Evolutionary conservation across 2,113 vertebrate species (phyloP).

Genomic region (Eolophus roseicapilla): DNA sequence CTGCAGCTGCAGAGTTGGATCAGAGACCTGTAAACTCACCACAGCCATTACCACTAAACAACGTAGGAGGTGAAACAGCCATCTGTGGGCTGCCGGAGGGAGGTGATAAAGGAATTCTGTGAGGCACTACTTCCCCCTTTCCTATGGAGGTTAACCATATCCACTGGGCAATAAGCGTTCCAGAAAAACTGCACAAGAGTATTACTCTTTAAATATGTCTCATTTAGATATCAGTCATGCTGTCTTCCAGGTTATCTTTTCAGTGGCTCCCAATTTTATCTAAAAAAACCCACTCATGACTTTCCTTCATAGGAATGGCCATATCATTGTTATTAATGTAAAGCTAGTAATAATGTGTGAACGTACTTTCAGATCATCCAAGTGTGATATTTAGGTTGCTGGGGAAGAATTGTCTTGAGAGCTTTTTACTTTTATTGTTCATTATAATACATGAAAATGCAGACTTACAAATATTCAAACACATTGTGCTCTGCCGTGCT

Average conservation of each 20-base stretch:
- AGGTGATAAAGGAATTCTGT: background rate
- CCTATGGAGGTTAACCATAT: background rate
- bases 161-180: background rate
- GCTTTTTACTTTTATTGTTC: background rate
- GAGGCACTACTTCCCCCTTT: background rate
- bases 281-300: background rate
- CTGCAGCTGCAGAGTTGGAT: background rate
- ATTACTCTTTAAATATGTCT: background rate
- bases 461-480: background rate
- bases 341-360: background rate
- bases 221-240: background rate
- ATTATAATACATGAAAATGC: constrained; percentile 4
- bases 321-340: background rate
- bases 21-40: background rate
- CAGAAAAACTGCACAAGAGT: background rate
- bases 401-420: constrained; percentile 32
- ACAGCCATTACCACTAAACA: background rate
- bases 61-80: background rate
- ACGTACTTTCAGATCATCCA: background rate
- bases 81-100: background rate
- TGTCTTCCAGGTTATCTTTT: background rate
- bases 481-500: background rate
- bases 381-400: background rate
- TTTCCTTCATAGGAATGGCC: background rate
- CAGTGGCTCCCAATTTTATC: background rate